Conservation (phyloP, 2,797 vertebrate species). For the Varecia variegata region DNA sequence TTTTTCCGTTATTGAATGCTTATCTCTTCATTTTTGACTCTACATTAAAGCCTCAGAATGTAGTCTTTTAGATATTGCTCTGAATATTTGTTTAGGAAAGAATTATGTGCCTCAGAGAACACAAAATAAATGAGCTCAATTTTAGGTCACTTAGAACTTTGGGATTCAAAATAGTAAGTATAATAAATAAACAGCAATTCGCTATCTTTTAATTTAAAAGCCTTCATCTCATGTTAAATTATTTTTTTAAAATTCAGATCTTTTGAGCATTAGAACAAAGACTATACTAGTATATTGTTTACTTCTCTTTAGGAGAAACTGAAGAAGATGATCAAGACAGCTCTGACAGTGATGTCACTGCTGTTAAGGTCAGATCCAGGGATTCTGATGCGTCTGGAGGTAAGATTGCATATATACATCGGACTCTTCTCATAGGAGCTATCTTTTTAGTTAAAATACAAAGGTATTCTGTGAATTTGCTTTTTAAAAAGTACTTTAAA, state of each 20-base stretch:
- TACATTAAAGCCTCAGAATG: background rate
- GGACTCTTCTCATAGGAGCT: slow-evolving; percentile 3
- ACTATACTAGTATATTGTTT: background rate
- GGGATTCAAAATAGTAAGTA: background rate
- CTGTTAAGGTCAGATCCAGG: background rate
- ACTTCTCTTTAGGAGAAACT: slow-evolving; percentile 57
- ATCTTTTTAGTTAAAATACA: slow-evolving; percentile 36
- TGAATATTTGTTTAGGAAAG: slow-evolving; percentile 26
- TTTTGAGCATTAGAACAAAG: background rate
- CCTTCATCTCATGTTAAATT: background rate
- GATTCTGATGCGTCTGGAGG: slow-evolving; percentile 56
- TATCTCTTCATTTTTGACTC: background rate
- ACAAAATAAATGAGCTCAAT: background rate
- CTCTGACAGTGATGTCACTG: slow-evolving; percentile 6
- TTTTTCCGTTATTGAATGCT: background rate
- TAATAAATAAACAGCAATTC: background rate
- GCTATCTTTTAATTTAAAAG: background rate
- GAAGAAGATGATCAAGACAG: slow-evolving; percentile 59
- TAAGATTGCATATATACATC: slow-evolving; percentile 15
- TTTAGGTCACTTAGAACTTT: slow-evolving; percentile 15
- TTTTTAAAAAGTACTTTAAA: background rate
- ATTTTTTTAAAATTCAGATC: background rate
- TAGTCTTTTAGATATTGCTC: background rate
- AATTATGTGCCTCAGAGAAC: background rate
- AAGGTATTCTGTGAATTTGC: background rate